Evolutionary conservation across 2,888 invertebrate species (phyloP).

Genomic region (Entomobrya proxima): DNA sequence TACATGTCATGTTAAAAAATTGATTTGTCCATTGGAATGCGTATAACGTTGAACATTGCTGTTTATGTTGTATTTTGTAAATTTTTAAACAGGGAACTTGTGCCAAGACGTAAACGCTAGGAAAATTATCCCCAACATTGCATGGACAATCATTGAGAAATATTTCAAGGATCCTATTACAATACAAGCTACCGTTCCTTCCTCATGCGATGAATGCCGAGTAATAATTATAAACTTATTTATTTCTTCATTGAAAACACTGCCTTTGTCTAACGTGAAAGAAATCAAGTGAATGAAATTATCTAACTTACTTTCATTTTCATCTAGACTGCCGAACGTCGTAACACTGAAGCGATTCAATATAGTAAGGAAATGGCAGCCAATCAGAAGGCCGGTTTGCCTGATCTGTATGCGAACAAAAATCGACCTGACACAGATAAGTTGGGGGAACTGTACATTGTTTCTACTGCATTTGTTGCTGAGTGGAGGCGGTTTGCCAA

Average conservation of each 20-base stretch:
- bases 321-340: conserved; percentile 41
- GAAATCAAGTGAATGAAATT: neutral
- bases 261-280: neutral
- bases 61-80: too few species aligned
- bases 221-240: conserved; percentile 60
- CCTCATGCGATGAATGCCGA: conserved; percentile 66
- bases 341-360: conserved; percentile 40
- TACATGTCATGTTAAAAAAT: neutral
- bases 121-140: conserved; percentile 79
- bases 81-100: conserved; percentile 76
- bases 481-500: conserved; percentile 78
- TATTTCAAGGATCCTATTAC: conserved; percentile 78
- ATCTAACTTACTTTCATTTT: too few species aligned
- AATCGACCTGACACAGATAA: conserved; percentile 66
- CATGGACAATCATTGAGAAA: conserved; percentile 79
- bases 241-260: neutral
- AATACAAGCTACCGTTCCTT: conserved; percentile 69
- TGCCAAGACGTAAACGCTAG: conserved; percentile 77
- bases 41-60: too few species aligned
- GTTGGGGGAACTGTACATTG: conserved; percentile 75
- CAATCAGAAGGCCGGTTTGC: conserved; percentile 67
- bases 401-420: conserved; percentile 58
- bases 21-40: too few species aligned
- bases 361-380: conserved; percentile 60
- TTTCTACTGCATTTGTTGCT: conserved; percentile 77